Conservation (phyloP, 2,888 invertebrate species). For the Phyllotreta striolata region DNA sequence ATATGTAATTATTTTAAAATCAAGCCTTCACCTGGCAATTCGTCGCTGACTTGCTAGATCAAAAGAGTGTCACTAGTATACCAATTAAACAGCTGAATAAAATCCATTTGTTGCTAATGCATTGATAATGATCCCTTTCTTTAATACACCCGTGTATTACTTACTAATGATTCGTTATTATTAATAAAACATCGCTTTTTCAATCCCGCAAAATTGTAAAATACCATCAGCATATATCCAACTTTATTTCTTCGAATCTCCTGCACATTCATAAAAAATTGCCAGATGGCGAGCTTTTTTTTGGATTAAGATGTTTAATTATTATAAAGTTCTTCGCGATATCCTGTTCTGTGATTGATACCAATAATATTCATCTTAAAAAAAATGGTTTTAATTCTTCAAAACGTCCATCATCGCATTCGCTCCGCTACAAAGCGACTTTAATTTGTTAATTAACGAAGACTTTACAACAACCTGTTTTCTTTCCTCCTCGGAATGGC, state of each 20-base stretch:
- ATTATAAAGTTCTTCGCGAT: too few species aligned
- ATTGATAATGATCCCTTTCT: conserved; percentile 37
- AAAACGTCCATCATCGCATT: neutral
- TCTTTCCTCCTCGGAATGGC: conserved; percentile 3
- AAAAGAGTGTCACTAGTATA: conserved; percentile 34
- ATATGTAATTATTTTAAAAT: conserved; percentile 35
- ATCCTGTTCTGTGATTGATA: conserved; percentile 1
- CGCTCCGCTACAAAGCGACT: neutral
- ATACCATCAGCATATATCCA: too few species aligned
- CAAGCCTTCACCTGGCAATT: conserved; percentile 34
- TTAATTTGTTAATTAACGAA: conserved; percentile 14
- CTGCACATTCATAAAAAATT: too few species aligned
- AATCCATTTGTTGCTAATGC: conserved; percentile 36
- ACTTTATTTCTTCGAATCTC: too few species aligned
- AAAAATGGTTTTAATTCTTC: neutral
- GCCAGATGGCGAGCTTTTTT: too few species aligned
- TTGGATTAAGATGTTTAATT: too few species aligned
- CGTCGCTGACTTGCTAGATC: conserved; percentile 17
- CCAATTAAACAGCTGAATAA: conserved; percentile 38
- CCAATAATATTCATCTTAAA: neutral
- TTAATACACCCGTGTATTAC: neutral
- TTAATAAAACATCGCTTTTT: too few species aligned
- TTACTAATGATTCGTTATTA: neutral
- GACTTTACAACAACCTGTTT: conserved; percentile 8
- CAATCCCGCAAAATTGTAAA: too few species aligned